Evolutionary conservation across 2,113 vertebrate genomes (phyloP).

Genomic region (Corvus cornix): DNA sequence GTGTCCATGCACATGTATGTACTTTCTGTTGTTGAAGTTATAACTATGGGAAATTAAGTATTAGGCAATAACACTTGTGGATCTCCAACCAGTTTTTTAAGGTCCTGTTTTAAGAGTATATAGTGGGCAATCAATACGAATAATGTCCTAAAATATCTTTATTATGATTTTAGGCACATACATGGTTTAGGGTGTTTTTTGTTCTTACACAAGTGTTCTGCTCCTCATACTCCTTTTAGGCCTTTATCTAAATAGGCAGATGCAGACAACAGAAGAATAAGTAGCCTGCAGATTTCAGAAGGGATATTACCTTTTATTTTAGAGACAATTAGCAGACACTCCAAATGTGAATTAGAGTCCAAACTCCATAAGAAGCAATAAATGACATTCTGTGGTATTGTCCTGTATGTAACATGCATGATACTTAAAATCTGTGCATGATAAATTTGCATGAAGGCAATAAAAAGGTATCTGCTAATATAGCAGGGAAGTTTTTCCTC

Average conservation of each 20-base stretch:
- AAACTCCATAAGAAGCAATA: background rate
- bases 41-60: background rate
- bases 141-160: background rate
- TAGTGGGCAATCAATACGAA: background rate
- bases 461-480: background rate
- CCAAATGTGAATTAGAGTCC: background rate
- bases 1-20: fast-evolving
- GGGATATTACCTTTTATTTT: background rate
- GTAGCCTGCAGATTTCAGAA: background rate
- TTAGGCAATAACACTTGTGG: background rate
- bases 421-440: background rate
- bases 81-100: background rate
- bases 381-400: background rate
- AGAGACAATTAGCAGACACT: background rate
- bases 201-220: background rate
- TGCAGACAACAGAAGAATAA: background rate
- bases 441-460: background rate
- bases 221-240: background rate
- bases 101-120: background rate
- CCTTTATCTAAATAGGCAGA: background rate
- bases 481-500: background rate
- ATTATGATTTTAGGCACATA: background rate
- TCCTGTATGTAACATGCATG: background rate
- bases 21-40: background rate
- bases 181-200: background rate